Evolutionary conservation across 1,140 invertebrate species (phyloP).

Genomic region (Leptestheria dahalacensis): DNA sequence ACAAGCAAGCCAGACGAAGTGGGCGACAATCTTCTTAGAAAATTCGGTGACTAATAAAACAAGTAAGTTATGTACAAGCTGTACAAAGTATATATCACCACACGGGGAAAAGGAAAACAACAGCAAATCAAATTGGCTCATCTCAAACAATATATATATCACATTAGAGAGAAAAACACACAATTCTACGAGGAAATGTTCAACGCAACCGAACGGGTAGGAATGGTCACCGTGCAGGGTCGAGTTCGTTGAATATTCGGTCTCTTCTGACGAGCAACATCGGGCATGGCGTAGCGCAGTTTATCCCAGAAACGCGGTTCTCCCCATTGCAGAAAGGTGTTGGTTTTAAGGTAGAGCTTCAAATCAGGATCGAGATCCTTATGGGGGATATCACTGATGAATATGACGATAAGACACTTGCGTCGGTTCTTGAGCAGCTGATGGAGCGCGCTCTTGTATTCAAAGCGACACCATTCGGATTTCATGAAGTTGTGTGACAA

Average conservation of each 20-base stretch:
- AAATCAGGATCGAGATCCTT: conserved; percentile 82
- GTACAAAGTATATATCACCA: not conserved
- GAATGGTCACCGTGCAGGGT: conserved; percentile 8
- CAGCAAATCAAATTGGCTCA: not conserved
- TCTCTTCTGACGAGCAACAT: conserved; percentile 33
- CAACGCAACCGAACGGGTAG: not conserved
- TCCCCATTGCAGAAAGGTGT: conserved; percentile 78
- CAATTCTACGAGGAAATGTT: not conserved
- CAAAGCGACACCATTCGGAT: conserved; percentile 82
- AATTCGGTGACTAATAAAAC: too few species aligned
- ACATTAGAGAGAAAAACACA: not conserved
- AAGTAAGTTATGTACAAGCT: not conserved
- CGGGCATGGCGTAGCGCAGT: conserved; percentile 72
- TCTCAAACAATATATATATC: not conserved
- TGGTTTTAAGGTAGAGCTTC: conserved; percentile 78
- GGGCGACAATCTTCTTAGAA: too few species aligned
- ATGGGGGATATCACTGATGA: conserved; percentile 69
- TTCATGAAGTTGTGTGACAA: conserved; percentile 85
- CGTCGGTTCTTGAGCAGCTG: conserved; percentile 66
- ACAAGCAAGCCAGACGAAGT: not conserved
- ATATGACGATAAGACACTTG: conserved; percentile 56
- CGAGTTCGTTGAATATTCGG: conserved; percentile 2
- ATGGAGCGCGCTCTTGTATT: conserved; percentile 83
- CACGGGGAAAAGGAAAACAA: not conserved
- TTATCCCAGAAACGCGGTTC: conserved; percentile 91